phyloP scores from a whole-genome alignment of 2,797 vertebrate species.

The Arvicola amphibius region DNA sequence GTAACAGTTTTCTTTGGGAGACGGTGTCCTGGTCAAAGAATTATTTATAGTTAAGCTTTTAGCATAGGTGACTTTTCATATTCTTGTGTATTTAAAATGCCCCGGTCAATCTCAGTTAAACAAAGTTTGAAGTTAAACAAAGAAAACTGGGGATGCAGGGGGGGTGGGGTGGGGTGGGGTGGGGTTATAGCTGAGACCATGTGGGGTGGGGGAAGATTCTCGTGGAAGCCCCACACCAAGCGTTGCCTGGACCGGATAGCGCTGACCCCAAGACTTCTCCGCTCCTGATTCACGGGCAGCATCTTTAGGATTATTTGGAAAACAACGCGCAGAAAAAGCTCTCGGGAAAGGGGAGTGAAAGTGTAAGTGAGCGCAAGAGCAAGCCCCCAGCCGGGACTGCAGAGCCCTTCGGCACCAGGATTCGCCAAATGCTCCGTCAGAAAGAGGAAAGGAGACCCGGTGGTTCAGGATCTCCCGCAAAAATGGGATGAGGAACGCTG shows the following conservation, averaged over 20 bases:
- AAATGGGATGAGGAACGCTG: not conserved
- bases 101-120: not conserved
- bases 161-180: too few relatives aligned
- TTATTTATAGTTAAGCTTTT: slow-evolving; percentile 5
- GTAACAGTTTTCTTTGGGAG: not conserved
- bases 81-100: not conserved
- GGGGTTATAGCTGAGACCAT: not conserved
- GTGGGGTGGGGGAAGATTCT: not conserved
- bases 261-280: not conserved
- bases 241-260: accelerated
- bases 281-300: not conserved
- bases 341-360: not conserved
- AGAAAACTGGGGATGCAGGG: not conserved
- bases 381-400: accelerated
- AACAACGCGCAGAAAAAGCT: not conserved
- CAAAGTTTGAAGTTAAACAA: not conserved
- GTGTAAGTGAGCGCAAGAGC: not conserved
- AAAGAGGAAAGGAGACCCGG: not conserved
- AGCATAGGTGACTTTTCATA: slow-evolving; percentile 7
- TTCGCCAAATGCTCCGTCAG: not conserved
- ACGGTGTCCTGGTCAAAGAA: not conserved
- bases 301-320: not conserved
- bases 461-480: not conserved
- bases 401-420: not conserved
- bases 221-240: not conserved